Conservation (phyloP, 2,797 vertebrate species). For the Notamacropus eugenii region DNA sequence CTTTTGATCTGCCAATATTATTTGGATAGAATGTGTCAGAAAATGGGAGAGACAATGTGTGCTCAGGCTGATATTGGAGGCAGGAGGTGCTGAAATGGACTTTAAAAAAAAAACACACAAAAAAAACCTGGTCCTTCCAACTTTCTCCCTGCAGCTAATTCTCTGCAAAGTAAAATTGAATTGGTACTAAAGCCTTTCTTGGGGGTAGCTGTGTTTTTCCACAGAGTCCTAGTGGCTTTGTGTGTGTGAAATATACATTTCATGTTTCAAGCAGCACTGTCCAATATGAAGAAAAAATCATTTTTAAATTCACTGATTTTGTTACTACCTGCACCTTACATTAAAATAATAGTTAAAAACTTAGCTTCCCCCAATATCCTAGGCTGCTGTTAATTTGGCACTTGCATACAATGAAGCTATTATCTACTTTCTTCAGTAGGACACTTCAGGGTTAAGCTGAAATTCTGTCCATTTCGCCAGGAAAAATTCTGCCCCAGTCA, state of each 20-base stretch:
- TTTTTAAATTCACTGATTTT: constrained; percentile 59
- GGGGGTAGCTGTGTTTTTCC: constrained; percentile 7
- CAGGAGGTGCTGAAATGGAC: constrained; percentile 10
- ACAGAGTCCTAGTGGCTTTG: not conserved
- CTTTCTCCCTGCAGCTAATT: not conserved
- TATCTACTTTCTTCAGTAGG: not conserved
- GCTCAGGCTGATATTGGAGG: constrained; percentile 11
- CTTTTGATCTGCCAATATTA: constrained; percentile 58
- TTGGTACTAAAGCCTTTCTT: not conserved
- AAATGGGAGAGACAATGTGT: not conserved
- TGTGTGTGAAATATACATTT: not conserved
- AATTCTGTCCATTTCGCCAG: no score
- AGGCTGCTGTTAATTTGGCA: constrained; percentile 32
- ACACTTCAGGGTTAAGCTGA: not conserved
- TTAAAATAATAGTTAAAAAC: constrained; percentile 59
- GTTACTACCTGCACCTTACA: constrained; percentile 68
- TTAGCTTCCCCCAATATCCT: constrained; percentile 50
- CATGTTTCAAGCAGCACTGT: constrained; percentile 27
- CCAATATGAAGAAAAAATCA: not conserved
- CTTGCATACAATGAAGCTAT: not conserved
- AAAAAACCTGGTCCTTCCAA: constrained; percentile 19
- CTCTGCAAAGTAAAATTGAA: constrained; percentile 33
- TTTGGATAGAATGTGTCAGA: constrained; percentile 20
- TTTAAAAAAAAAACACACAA: not conserved
- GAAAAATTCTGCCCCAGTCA: constrained; percentile 16